Conservation (phyloP, 2,797 vertebrate species). For the Alca torda region DNA sequence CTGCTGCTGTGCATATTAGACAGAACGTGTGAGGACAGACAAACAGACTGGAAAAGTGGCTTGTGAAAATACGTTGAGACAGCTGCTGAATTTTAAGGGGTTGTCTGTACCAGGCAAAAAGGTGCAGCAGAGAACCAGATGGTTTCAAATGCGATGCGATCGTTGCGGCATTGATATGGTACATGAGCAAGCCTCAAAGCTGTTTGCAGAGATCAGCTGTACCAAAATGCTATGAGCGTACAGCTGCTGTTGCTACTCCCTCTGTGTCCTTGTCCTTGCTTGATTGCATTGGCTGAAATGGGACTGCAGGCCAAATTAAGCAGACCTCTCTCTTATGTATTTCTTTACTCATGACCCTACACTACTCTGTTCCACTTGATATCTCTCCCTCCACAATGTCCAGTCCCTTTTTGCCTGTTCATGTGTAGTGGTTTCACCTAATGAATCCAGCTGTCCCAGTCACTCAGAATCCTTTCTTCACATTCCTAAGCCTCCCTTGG, state of each 20-base stretch:
- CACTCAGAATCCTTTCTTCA: neutral
- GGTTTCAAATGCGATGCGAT: neutral
- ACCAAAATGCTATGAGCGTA: neutral
- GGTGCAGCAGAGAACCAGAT: neutral
- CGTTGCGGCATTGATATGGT: neutral
- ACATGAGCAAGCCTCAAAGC: neutral
- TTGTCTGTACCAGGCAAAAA: neutral
- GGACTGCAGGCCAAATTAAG: neutral
- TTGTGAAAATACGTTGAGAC: neutral
- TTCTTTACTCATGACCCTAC: neutral
- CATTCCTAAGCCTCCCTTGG: neutral
- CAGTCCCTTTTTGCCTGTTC: neutral
- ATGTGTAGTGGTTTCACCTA: neutral
- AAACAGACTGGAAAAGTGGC: neutral
- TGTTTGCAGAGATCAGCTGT: neutral
- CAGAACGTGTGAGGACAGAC: neutral
- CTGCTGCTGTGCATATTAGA: neutral
- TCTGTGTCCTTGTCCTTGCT: neutral
- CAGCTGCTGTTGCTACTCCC: neutral
- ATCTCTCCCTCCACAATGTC: neutral
- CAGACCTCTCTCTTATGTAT: neutral
- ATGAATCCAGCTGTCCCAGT: neutral
- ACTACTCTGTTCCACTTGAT: fast-evolving
- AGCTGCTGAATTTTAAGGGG: neutral
- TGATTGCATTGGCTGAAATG: fast-evolving